Percentiles rank a stretch among this genome's conserved stretches.
Conservation (phyloP, 1,140 invertebrate genomes). For the Drosophila setifemur region DNA sequence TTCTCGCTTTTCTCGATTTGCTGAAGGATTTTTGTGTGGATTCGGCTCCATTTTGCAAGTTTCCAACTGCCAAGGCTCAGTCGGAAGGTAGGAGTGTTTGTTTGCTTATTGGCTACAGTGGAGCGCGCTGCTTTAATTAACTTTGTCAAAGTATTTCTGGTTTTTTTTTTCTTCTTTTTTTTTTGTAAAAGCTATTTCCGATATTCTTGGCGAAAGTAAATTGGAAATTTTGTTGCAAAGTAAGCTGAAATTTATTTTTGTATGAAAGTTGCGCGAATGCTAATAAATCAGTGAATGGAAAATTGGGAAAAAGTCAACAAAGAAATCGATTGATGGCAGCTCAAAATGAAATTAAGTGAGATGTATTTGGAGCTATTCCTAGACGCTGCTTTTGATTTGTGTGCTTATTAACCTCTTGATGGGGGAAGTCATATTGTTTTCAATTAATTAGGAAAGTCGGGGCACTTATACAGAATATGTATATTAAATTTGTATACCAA, state of each 20-base stretch:
- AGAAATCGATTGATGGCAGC: conserved; percentile 16
- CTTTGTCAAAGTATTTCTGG: conserved; percentile 39
- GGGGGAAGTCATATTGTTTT: too few species aligned
- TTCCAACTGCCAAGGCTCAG: conserved; percentile 15
- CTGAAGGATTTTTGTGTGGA: too few species aligned
- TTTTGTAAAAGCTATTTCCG: conserved; percentile 21
- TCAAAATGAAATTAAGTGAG: not conserved
- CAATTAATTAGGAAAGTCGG: too few species aligned
- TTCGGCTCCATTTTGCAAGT: conserved; percentile 20
- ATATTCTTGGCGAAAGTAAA: not conserved
- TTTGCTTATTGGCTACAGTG: conserved; percentile 50
- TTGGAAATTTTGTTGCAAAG: conserved; percentile 22
- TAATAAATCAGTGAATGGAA: conserved; percentile 23
- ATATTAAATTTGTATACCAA: too few species aligned
- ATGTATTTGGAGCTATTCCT: not conserved
- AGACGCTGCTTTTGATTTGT: not conserved
- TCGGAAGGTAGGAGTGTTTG: conserved; percentile 50
- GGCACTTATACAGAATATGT: too few species aligned
- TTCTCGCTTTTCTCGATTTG: conserved; percentile 21
- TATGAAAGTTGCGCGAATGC: not conserved
- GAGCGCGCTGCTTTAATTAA: conserved; percentile 58
- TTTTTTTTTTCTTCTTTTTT: too few species aligned
- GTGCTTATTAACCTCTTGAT: not conserved
- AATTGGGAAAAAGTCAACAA: not conserved
- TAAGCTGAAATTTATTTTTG: conserved; percentile 13